Conservation (phyloP, 2,888 invertebrate species). For the Acheta domesticus region DNA sequence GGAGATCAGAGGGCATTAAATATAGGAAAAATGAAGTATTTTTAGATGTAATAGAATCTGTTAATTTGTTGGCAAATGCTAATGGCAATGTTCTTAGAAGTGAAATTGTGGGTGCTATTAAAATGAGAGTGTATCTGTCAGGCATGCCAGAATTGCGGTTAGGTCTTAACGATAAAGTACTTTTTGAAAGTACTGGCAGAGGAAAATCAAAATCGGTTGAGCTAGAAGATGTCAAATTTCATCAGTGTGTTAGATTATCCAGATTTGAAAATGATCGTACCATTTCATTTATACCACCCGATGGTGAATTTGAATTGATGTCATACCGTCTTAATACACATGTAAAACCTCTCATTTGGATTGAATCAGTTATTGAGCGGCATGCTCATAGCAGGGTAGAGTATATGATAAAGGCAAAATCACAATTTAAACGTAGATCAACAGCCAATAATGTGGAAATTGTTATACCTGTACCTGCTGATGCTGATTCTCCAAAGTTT, state of each 20-base stretch:
- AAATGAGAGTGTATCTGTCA: conserved; percentile 96
- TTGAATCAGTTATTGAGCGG: conserved; percentile 96
- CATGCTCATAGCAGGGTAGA: conserved; percentile 97
- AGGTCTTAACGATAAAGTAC: conserved; percentile 94
- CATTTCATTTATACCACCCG: conserved; percentile 97
- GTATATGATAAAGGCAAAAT: conserved; percentile 98
- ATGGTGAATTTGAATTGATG: conserved; percentile 99
- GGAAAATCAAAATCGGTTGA: conserved; percentile 98
- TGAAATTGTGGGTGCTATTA: conserved; percentile 97
- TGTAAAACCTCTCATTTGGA: conserved; percentile 97
- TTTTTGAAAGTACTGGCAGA: conserved; percentile 95
- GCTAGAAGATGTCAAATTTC: conserved; percentile 97
- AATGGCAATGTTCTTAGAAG: conserved; percentile 95
- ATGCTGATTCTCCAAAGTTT: conserved; percentile 98
- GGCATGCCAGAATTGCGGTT: conserved; percentile 97
- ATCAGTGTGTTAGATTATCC: conserved; percentile 94
- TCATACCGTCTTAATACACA: conserved; percentile 95
- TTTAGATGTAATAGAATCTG: conserved; percentile 97
- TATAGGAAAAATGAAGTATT: conserved; percentile 99
- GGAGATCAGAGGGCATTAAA: conserved; percentile 97
- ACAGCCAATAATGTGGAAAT: conserved; percentile 99
- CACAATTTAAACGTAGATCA: conserved; percentile 94
- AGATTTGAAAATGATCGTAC: conserved; percentile 98
- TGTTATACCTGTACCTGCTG: conserved; percentile 90
- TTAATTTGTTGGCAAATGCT: conserved; percentile 91